Evolutionary conservation across 2,113 vertebrate genomes (phyloP).

Genomic region (Hassar affinis): DNA sequence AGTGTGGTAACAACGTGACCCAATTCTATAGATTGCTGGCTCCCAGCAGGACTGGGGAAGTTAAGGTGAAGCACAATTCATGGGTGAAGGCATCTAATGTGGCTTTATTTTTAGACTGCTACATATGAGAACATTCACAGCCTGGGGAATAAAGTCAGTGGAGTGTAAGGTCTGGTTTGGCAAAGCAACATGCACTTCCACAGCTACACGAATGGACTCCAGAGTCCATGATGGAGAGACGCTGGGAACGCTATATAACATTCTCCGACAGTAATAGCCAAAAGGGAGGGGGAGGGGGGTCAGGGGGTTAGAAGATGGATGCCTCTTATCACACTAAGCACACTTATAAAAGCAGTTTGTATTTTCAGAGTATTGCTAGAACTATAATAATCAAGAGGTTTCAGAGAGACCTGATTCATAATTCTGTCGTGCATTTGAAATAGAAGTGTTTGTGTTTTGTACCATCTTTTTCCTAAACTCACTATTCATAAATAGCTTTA

Average conservation of each 20-base stretch:
- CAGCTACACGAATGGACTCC: conserved; percentile 32
- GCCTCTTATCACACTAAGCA: neutral
- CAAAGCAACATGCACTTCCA: conserved; percentile 54
- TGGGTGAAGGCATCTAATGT: conserved; percentile 52
- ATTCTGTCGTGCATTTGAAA: neutral
- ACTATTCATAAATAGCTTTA: neutral
- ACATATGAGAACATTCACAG: conserved; percentile 45
- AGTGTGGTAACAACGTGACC: conserved; percentile 6
- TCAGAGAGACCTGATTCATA: neutral
- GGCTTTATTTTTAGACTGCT: conserved; percentile 46
- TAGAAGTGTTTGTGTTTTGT: neutral
- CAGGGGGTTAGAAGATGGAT: conserved; percentile 32
- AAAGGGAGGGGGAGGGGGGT: neutral
- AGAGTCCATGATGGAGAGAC: conserved; percentile 57
- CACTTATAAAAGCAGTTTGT: neutral
- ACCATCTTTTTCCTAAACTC: neutral
- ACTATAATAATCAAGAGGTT: neutral
- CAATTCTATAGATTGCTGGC: conserved; percentile 30
- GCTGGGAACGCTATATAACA: conserved; percentile 52
- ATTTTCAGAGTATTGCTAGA: neutral
- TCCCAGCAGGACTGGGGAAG: conserved; percentile 23
- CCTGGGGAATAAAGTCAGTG: conserved; percentile 47
- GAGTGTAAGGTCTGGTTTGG: conserved; percentile 55
- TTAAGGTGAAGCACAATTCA: conserved; percentile 30
- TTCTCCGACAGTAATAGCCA: conserved; percentile 61